Evolutionary conservation across 2,888 invertebrate species (phyloP), one percentile per base, ranked within the genome.

Genomic region (Chymomyza fuscimana): DNA sequence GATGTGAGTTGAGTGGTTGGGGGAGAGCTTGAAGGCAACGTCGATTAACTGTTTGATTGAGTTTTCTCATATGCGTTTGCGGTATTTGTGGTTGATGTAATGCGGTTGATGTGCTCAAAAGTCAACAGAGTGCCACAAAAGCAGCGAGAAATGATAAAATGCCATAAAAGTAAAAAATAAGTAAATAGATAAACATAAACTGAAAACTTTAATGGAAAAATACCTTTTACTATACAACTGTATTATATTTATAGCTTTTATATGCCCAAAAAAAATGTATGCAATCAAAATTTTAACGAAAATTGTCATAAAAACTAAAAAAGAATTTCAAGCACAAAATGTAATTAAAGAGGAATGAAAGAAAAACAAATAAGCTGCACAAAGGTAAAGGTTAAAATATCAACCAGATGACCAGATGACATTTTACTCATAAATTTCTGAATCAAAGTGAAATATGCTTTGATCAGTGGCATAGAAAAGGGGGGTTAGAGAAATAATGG

Each of bases 381-480:
- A n/a, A 15, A 15, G 56, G 60, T 59, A 74, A 73, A 73, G 80
- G 73, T 65, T 70, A 78, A 72, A 61, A 51, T 58, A 64, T 51
- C 58, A 70, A 29, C 58, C 62, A 32, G 32, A 32, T 32, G 32
- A 32, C 67, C 77, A 73, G 79, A 72, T 80, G 88, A 76, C 80
- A 81, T 79, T 79, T 80, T 88, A 86, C 80, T 2, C 86, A 89
- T 89, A 89, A 88, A 89, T 89, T 89, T 89, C 82, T 78, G 86
- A 87, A 79, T 79, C 69, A 74, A 25, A 25, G 72, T 82, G 85
- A 79, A 77, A 82, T 75, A 73, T 71, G 68, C 77, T 72, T 77
- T 32, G 32, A 32, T 5, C 32, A 32, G 5, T 32, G 32, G 32
- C 9, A 0, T 4, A 9, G 32, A 7, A 32, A 32, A 32, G 32